Evolutionary conservation across 2,888 invertebrate genomes (phyloP).

Genomic region (Acrobasis consociella): DNA sequence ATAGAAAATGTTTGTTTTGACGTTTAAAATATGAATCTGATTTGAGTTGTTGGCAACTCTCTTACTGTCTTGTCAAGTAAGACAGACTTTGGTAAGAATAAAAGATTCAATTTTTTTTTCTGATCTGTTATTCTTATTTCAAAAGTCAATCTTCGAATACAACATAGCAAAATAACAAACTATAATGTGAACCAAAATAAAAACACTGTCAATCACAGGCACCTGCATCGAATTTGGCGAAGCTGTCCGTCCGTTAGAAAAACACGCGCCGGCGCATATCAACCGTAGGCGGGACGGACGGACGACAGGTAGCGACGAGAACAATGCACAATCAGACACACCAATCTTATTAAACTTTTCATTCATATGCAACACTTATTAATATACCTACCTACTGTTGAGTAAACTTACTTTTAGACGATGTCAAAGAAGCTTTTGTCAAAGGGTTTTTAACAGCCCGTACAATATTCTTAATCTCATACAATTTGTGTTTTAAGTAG

Average conservation of each 20-base stretch:
- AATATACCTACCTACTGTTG: too few relatives aligned
- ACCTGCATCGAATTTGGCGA: conserved; percentile 14
- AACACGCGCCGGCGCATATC: conserved; percentile 43
- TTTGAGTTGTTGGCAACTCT: too few relatives aligned
- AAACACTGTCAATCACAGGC: conserved; percentile 14
- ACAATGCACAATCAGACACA: conserved; percentile 49
- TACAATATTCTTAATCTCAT: background rate
- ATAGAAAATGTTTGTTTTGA: too few relatives aligned
- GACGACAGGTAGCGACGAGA: conserved; percentile 63
- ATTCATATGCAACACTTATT: background rate
- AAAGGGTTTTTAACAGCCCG: background rate
- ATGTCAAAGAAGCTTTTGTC: background rate
- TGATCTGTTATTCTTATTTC: too few relatives aligned
- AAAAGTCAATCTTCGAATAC: too few relatives aligned
- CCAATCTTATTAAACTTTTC: conserved; percentile 18
- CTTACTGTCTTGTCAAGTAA: too few relatives aligned
- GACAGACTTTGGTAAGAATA: too few relatives aligned
- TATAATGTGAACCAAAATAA: background rate
- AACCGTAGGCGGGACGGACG: conserved; percentile 44
- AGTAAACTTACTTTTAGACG: conserved; percentile 21
- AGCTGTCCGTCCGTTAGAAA: conserved; percentile 22
- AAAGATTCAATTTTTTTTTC: too few relatives aligned
- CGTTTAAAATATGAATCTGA: too few relatives aligned
- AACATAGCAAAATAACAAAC: too few relatives aligned
- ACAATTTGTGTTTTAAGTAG: too few relatives aligned